A percentile compares a stretch with the other conserved stretches of the same genome.
phyloP scores from a whole-genome alignment of 2,888 invertebrate genomes.

The Nowickia ferox region DNA sequence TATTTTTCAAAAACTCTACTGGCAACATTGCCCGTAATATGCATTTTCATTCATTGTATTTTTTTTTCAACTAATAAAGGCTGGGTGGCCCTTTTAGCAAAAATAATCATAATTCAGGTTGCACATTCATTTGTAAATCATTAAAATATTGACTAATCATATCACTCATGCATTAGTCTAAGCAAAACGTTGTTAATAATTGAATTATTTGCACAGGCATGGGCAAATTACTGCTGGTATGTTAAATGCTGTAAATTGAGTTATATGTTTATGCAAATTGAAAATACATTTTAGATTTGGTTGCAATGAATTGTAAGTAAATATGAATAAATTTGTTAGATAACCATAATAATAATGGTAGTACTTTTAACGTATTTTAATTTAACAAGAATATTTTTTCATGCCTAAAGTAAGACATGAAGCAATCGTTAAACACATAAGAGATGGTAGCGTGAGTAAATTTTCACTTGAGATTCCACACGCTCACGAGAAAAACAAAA shows the following conservation, averaged over 20 bases:
- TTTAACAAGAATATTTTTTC: neutral
- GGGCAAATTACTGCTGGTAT: conserved; percentile 1
- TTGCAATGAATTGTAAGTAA: neutral
- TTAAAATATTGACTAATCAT: neutral
- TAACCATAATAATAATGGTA: neutral
- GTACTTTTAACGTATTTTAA: neutral
- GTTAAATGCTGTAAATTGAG: neutral
- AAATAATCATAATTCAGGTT: neutral
- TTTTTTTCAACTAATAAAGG: neutral
- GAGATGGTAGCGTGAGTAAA: neutral
- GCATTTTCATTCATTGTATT: too few species aligned
- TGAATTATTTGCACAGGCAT: conserved; percentile 19
- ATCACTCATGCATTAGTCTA: conserved; percentile 5
- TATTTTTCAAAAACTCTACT: too few species aligned
- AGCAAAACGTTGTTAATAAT: conserved; percentile 32
- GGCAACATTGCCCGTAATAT: too few species aligned
- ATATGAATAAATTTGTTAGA: conserved; percentile 2
- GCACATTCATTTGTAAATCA: neutral
- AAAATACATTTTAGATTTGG: neutral
- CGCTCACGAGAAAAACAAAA: too few species aligned
- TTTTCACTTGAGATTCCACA: neutral
- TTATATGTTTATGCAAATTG: neutral
- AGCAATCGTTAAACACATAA: neutral
- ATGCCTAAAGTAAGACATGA: neutral
- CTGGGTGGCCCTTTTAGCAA: neutral